These are phyloP conservation scores for Anagrus nilaparvatae DNA, from an alignment of 1,140 invertebrate species.

Conservation along the genomic window DNA sequence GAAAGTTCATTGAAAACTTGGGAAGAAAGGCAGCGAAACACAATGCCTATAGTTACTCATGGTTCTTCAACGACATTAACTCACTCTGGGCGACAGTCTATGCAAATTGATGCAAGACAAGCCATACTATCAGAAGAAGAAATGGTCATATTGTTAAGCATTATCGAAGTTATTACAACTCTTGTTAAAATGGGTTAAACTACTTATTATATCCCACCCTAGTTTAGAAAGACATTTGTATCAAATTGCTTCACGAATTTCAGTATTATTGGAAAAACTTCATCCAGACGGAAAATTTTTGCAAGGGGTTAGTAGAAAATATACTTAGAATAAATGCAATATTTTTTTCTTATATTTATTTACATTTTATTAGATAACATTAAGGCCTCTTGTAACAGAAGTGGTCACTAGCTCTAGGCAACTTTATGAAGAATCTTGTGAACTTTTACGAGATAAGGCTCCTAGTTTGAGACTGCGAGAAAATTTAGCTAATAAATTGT, in stretches of 20 bases:
- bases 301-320: slow-evolving; percentile 64
- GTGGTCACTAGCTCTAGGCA: slow-evolving; percentile 54
- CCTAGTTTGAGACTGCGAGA: slow-evolving; percentile 52
- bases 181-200: slow-evolving; percentile 76
- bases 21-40: slow-evolving; percentile 83
- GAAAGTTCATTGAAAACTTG: slow-evolving; percentile 83
- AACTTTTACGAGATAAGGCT: slow-evolving; percentile 57
- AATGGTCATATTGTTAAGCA: slow-evolving; percentile 59
- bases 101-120: slow-evolving; percentile 25
- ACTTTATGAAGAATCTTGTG: slow-evolving; percentile 63
- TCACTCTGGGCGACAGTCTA: slow-evolving; percentile 27
- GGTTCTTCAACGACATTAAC: slow-evolving; percentile 32
- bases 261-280: slow-evolving; percentile 65
- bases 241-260: slow-evolving; percentile 60
- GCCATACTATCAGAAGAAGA: slow-evolving; percentile 54
- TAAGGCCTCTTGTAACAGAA: slow-evolving; percentile 48
- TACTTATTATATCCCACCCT: slow-evolving; percentile 56
- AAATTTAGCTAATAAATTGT: slow-evolving; percentile 55
- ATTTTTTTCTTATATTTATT: no score
- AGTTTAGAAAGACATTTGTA: slow-evolving; percentile 58
- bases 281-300: slow-evolving; percentile 71
- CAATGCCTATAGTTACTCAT: slow-evolving; percentile 36
- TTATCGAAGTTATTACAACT: slow-evolving; percentile 71
- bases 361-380: slow-evolving; percentile 45
- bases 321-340: no score